These are phyloP conservation scores for Drosophila subsilvestris DNA, from an alignment of 2,888 invertebrate genomes.

Conservation along the genomic window DNA sequence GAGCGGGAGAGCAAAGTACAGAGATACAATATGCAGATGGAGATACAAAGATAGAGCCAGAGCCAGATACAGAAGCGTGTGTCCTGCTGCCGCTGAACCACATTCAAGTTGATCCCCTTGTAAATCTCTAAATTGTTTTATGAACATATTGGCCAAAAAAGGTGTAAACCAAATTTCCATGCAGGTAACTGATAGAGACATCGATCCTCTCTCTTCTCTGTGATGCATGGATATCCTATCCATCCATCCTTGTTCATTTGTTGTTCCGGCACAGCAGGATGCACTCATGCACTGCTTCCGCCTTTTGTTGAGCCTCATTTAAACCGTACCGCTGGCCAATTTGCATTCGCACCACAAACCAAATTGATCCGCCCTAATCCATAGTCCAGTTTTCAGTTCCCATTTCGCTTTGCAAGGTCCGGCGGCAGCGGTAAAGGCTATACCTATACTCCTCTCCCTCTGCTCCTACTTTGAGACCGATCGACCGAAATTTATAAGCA, in stretches of 20 bases:
- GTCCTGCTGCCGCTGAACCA: conserved; percentile 38
- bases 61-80: conserved; percentile 1
- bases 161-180: conserved; percentile 75
- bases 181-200: conserved; percentile 41
- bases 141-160: conserved; percentile 68
- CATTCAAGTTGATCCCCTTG: conserved; percentile 67
- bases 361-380: conserved; percentile 82
- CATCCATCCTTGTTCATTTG: conserved; percentile 14
- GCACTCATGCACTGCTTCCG: conserved; percentile 56
- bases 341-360: conserved; percentile 81
- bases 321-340: conserved; percentile 78
- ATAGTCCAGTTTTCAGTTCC: conserved; percentile 6
- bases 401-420: conserved; percentile 3
- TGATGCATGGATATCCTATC: conserved; percentile 26
- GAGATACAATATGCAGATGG: neutral
- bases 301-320: conserved; percentile 72
- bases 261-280: conserved; percentile 73
- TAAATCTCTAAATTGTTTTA: conserved; percentile 79
- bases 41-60: neutral
- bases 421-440: neutral
- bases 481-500: conserved; percentile 32
- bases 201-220: conserved; percentile 4
- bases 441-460: conserved; percentile 28
- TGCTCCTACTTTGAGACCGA: conserved; percentile 13
- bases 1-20: neutral